Conservation (phyloP, 1,140 invertebrate species). For the Bombus haemorrhoidalis region DNA sequence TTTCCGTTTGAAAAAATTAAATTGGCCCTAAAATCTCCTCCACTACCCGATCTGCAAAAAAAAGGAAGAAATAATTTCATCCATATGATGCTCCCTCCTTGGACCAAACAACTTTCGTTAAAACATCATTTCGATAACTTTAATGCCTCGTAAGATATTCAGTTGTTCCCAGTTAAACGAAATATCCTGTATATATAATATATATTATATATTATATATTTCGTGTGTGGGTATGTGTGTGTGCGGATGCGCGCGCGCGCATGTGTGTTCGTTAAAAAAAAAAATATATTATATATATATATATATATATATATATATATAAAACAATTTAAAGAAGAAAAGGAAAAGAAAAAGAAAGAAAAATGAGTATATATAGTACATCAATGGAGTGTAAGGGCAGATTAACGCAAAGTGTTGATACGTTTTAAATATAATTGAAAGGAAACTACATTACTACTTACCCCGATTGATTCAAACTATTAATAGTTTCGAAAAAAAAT, state of each 20-base stretch:
- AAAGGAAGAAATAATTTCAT: no score
- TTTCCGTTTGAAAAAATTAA: no score
- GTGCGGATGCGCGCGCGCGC: neutral
- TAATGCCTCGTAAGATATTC: no score
- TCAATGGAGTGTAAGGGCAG: conserved; percentile 22
- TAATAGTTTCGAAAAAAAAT: neutral
- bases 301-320: no score
- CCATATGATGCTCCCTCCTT: no score
- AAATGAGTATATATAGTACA: neutral
- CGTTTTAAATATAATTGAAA: conserved; percentile 13
- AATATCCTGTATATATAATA: neutral
- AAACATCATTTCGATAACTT: no score
- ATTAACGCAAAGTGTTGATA: conserved; percentile 11
- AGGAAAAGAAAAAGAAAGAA: no score
- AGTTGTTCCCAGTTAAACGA: no score
- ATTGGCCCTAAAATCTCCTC: no score
- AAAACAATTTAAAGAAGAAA: neutral
- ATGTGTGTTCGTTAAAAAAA: neutral
- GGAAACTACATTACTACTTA: conserved; percentile 6
- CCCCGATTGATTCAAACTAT: neutral
- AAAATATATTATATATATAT: neutral
- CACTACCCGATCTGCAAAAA: no score
- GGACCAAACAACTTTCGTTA: no score
- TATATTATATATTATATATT: conserved; percentile 1
- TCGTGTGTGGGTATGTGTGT: neutral